Conservation (phyloP, 2,113 vertebrate species). For the Thalassoma bifasciatum region DNA sequence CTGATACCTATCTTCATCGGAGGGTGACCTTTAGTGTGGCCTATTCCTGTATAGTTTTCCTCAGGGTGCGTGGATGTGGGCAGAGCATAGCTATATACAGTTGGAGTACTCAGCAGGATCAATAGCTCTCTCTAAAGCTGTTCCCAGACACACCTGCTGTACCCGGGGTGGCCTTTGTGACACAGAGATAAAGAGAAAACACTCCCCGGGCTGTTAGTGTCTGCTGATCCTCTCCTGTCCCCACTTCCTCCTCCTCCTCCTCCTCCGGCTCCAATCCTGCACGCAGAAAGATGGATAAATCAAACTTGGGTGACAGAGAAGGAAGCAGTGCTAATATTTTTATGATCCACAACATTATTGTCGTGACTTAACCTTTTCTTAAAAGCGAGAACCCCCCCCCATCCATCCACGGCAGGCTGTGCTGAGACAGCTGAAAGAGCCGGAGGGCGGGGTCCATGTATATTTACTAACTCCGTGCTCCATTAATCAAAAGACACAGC, state of each 20-base stretch:
- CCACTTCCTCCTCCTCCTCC: constrained; percentile 6
- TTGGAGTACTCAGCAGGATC: constrained; percentile 72
- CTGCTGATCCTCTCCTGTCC: constrained; percentile 49
- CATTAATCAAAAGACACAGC: constrained; percentile 81
- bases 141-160: constrained; percentile 74
- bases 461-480: constrained; percentile 81
- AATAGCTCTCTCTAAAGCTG: constrained; percentile 72
- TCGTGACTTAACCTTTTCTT: constrained; percentile 82
- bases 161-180: constrained; percentile 75
- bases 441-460: constrained; percentile 79
- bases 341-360: constrained; percentile 78
- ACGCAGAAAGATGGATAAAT: constrained; percentile 73
- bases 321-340: constrained; percentile 75
- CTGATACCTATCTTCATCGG: constrained; percentile 57
- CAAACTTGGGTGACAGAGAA: constrained; percentile 58
- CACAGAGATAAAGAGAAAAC: constrained; percentile 78
- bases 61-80: constrained; percentile 66
- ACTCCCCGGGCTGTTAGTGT: constrained; percentile 65
- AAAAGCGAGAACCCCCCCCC: constrained; percentile 31
- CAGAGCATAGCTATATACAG: constrained; percentile 68
- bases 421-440: constrained; percentile 82
- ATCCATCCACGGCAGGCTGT: constrained; percentile 63
- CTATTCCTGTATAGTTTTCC: constrained; percentile 66
- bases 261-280: constrained; percentile 5
- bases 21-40: constrained; percentile 71